phyloP scores from a whole-genome alignment of 2,888 invertebrate species.

The Idaea dimidiata region DNA sequence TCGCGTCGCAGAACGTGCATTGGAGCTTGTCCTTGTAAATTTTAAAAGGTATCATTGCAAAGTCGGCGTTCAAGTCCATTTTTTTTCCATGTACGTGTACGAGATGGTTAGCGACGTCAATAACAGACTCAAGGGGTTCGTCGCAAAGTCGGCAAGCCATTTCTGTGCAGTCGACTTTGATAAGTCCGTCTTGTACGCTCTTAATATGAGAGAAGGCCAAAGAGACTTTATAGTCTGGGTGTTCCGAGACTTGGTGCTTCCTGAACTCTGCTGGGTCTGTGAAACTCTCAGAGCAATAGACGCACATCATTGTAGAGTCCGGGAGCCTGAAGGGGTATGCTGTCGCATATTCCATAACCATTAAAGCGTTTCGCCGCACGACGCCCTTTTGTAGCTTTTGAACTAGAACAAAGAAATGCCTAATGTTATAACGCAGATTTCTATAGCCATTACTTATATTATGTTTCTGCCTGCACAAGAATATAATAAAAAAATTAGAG shows the following conservation, averaged over 20 bases:
- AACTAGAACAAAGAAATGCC: constrained; percentile 55
- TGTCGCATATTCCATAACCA: constrained; percentile 46
- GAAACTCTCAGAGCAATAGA: constrained; percentile 44
- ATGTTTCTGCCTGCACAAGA: neutral
- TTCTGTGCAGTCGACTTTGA: constrained; percentile 46
- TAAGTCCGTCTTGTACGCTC: constrained; percentile 28
- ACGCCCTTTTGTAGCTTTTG: constrained; percentile 32
- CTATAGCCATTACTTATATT: neutral
- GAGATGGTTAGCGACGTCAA: constrained; percentile 42
- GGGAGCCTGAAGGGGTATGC: constrained; percentile 54
- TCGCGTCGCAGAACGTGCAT: constrained; percentile 41
- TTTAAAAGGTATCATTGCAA: constrained; percentile 47
- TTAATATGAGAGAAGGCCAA: constrained; percentile 34
- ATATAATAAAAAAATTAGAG: neutral
- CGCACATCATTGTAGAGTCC: constrained; percentile 44
- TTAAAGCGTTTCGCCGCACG: constrained; percentile 46
- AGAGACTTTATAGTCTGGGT: constrained; percentile 34
- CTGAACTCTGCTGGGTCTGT: constrained; percentile 40
- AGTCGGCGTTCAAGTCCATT: constrained; percentile 35
- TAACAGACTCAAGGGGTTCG: constrained; percentile 29
- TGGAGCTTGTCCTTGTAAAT: constrained; percentile 35
- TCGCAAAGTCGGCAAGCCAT: constrained; percentile 44
- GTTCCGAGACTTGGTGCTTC: constrained; percentile 40
- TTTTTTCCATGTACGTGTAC: constrained; percentile 32
- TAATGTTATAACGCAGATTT: constrained; percentile 22